Evolutionary conservation across 1,140 invertebrate genomes (phyloP), one percentile per base, ranked within the genome.

Genomic region (Heliconius hermathena): DNA sequence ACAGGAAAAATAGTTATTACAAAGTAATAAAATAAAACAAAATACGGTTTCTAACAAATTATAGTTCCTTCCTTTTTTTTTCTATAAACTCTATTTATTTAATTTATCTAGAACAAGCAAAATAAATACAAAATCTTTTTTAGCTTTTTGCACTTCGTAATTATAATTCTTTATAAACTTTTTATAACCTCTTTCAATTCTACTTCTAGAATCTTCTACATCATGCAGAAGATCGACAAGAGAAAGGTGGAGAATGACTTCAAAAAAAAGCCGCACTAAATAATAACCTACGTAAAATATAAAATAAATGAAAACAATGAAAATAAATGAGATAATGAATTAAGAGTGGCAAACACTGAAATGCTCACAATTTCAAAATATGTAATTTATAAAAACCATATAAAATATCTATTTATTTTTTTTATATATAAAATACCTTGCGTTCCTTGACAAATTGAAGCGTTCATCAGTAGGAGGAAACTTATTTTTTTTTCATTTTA

Each of bases 161-260:
- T 54, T 78, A 81, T 93, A 81, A 3, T 83, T 77, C 33, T 84
- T 78, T 16, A 89, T 70, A 18, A 85, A 93, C 22, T 66, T 66
- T 22, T 66, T 66, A 66, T 66, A 66, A 66, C 13, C 22, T 66
- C 26, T 22, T 66, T 66, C 22, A 13, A 66, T 66, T 66, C 0
- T 66, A 3, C 54, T 49, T 16, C 74, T 76, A 46, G 82, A 90
- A 41, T 87, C 81, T 11, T 81, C 76, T 86, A 93, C 86, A 6
- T 85, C 46, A 38, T 73, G 66, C 2, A 92, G 71, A 8, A 93
- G 74, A 76, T 81, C 87, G 20, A 82, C 76, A 1, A 86, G 73
- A 16, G 80, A 75, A 2, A 94, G 49, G 80, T 94, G 92, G 8
- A 94, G 74, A 11, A 91, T 9, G 0, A 92, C 20, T 76, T 84